Base-by-base conservation (phyloP, 1,140 invertebrate genomes). In the Drosophila orosa region DNA sequence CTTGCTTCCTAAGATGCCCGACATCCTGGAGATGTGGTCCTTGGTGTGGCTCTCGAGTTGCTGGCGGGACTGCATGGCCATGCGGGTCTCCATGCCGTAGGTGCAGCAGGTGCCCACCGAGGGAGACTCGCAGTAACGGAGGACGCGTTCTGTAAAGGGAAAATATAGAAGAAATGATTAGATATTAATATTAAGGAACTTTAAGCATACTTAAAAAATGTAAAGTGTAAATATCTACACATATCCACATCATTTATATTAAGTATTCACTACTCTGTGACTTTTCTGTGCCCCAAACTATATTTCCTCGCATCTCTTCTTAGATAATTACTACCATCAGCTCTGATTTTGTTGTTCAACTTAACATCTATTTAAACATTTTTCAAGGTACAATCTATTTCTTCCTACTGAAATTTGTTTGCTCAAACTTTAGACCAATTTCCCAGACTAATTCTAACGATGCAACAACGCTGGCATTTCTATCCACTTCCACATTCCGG, bases 21-120 rank as follows among this genome's bases (percentile, higher is more conserved):
- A 91, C 71, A 93, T 78, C 69, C 92, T 92, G 3, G 78, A 67
- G 19, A 93, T 91, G 40, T 92, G 90, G 22, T 93, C 92, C 77
- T 90, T 92, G 22, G 87, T 87, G 57, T 91, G 87, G 27, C 68
- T 73, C 17, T 91, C 90, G 44, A 92, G 60, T 31, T 92, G 91
- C 22, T 86, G 80, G n/a, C 91, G 86, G 12, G 91, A 92, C 44
- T 90, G 86, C 50, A 73, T 78, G 39, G 91, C 91, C 87, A 92
- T 87, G 22, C 87, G 87, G 1, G 77, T 89, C 73, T 92, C 91
- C 89, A 92, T 92, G 63, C 74, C 82, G 73, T 91, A 90, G 44
- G 90, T 92, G 71, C 91, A 92, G 66, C 91, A 92, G 27, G 91
- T 92, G 66, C 91, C 91, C 62, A 89, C 80, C 37, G 91, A 76